These are phyloP conservation scores for Linurgus olivaceus DNA, from an alignment of 2,797 vertebrate genomes.

Conservation along the genomic window DNA sequence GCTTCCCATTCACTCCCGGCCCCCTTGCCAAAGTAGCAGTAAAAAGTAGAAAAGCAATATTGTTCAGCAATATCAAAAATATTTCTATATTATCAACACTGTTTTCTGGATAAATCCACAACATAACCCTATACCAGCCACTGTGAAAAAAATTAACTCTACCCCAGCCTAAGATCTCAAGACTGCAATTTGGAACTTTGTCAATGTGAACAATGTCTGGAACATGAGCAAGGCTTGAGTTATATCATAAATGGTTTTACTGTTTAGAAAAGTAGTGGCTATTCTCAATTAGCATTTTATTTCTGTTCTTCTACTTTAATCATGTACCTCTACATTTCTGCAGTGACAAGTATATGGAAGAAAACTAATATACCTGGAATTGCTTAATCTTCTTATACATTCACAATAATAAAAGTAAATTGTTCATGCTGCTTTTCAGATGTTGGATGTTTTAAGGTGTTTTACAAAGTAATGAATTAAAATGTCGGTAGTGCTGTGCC, in stretches of 20 bases:
- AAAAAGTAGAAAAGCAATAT: neutral
- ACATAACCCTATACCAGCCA: neutral
- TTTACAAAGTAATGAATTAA: constrained; percentile 33
- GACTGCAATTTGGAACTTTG: neutral
- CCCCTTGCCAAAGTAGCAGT: neutral
- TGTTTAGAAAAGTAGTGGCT: neutral
- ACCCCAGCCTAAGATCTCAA: neutral
- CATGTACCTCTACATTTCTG: neutral
- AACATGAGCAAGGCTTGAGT: neutral
- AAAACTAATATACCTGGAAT: neutral
- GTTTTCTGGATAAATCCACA: neutral
- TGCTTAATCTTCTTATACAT: neutral
- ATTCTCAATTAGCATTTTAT: neutral
- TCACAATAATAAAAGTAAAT: constrained; percentile 16
- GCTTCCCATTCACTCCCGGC: neutral
- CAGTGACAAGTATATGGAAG: neutral
- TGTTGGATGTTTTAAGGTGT: neutral
- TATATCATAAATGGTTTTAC: neutral
- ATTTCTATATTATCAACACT: too few relatives aligned
- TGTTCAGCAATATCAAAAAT: neutral
- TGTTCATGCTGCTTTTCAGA: neutral
- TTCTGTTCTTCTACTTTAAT: neutral
- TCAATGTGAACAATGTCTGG: neutral
- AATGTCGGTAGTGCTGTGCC: neutral
- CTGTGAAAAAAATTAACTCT: neutral